phyloP scores from a whole-genome alignment of 2,797 vertebrate species.

The Dallia pectoralis region DNA sequence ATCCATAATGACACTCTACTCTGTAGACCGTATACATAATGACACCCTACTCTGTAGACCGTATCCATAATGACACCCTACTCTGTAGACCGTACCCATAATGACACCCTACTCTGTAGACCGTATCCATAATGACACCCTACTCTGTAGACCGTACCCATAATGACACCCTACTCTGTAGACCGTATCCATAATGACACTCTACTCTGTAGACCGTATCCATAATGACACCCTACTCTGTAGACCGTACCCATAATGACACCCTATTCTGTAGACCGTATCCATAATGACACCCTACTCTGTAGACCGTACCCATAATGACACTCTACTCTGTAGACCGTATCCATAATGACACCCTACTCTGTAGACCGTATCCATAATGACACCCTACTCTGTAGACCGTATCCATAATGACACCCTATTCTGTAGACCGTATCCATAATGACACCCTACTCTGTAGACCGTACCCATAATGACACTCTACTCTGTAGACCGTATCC shows the following conservation, averaged over 20 bases:
- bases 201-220: neutral
- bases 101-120: too few species aligned
- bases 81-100: neutral
- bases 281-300: neutral
- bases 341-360: neutral
- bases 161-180: too few species aligned
- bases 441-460: neutral
- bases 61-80: neutral
- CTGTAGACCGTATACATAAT: neutral
- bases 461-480: too few species aligned
- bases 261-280: too few species aligned
- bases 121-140: neutral
- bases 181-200: neutral
- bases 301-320: neutral
- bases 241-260: neutral
- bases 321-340: too few species aligned
- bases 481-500: too few species aligned
- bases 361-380: neutral
- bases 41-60: neutral
- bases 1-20: too few species aligned
- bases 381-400: too few species aligned
- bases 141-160: neutral
- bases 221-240: neutral
- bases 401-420: neutral
- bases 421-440: neutral